These are phyloP conservation scores for Zaprionus lineosus DNA, from an alignment of 2,888 invertebrate species.

Conservation along the genomic window DNA sequence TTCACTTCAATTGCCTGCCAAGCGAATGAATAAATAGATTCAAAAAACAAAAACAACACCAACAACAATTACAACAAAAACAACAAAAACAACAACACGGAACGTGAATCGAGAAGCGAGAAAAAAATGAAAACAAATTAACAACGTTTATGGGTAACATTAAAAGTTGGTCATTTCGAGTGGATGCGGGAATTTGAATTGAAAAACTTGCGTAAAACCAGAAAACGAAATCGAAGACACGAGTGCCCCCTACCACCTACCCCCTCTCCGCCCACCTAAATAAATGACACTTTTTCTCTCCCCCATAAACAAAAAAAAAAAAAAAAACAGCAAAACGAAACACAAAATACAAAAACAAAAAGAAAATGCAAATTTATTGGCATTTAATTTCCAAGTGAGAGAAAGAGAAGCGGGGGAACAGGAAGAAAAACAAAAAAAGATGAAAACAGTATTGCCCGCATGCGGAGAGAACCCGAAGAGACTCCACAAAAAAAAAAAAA, in stretches of 20 bases:
- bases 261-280: no score
- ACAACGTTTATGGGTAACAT: constrained; percentile 72
- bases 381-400: constrained; percentile 71
- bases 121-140: constrained; percentile 65
- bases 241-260: no score
- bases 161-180: constrained; percentile 64
- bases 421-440: neutral
- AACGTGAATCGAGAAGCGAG: no score
- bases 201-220: constrained; percentile 54
- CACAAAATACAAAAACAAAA: neutral
- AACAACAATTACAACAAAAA: no score
- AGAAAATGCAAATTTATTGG: constrained; percentile 72
- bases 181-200: constrained; percentile 67
- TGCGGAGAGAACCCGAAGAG: constrained; percentile 27
- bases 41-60: neutral
- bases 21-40: constrained; percentile 47
- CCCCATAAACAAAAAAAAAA: neutral
- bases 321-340: no score
- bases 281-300: constrained; percentile 64
- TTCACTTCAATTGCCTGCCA: constrained; percentile 1
- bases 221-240: constrained; percentile 53
- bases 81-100: no score
- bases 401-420: constrained; percentile 12
- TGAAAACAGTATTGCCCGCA: constrained; percentile 53
- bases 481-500: no score